Evolutionary conservation across 2,888 invertebrate species (phyloP).

Genomic region (Gasteruption jaculator): DNA sequence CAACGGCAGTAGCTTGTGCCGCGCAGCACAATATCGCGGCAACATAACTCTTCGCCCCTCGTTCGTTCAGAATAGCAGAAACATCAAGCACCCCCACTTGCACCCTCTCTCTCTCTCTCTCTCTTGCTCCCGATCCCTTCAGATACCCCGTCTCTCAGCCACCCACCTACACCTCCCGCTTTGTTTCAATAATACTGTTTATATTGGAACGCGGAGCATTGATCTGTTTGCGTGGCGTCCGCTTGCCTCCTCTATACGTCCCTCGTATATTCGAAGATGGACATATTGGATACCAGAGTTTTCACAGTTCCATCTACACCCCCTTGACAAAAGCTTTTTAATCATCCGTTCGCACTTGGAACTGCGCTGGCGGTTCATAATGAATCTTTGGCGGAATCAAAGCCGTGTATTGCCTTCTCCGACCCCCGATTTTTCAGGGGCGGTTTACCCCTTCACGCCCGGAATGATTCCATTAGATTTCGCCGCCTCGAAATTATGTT

Average conservation of each 20-base stretch:
- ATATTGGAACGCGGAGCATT: conserved; percentile 52
- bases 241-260: conserved; percentile 28
- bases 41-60: conserved; percentile 52
- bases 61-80: conserved; percentile 46
- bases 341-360: too few relatives aligned
- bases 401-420: too few relatives aligned
- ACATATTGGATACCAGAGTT: conserved; percentile 49
- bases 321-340: too few relatives aligned
- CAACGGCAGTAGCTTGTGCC: conserved; percentile 47
- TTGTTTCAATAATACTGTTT: conserved; percentile 53
- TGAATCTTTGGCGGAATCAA: too few relatives aligned
- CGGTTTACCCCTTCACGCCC: too few relatives aligned
- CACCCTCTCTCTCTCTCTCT: conserved; percentile 20
- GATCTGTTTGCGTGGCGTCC: conserved; percentile 49
- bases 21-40: conserved; percentile 52
- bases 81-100: conserved; percentile 37
- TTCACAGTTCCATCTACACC: too few relatives aligned
- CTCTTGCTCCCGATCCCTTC: conserved; percentile 12
- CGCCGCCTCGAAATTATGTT: too few relatives aligned
- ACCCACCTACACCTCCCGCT: conserved; percentile 42
- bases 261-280: conserved; percentile 46
- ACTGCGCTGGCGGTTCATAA: too few relatives aligned
- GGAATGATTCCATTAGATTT: too few relatives aligned
- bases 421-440: too few relatives aligned
- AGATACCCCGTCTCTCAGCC: conserved; percentile 24